phyloP scores from a whole-genome alignment of 2,888 invertebrate species.

The Eudemis profundana region DNA sequence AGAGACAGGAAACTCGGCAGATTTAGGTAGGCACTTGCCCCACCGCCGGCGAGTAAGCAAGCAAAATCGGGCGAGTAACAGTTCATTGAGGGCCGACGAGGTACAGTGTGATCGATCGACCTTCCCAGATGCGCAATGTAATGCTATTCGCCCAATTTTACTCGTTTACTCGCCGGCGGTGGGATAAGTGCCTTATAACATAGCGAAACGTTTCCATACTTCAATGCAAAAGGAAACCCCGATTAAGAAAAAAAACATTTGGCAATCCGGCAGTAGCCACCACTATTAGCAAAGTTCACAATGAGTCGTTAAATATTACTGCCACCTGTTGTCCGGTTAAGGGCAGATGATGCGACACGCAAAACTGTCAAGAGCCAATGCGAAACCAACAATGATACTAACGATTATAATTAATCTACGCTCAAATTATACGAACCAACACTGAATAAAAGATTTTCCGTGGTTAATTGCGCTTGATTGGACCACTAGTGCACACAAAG shows the following conservation, averaged over 20 bases:
- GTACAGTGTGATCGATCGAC: too few relatives aligned
- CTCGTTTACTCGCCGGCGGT: too few relatives aligned
- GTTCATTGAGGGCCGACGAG: too few relatives aligned
- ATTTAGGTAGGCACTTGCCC: too few relatives aligned
- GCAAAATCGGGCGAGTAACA: too few relatives aligned
- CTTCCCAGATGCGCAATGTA: too few relatives aligned
- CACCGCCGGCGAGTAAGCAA: too few relatives aligned
- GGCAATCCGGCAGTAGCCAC: slow-evolving; percentile 61
- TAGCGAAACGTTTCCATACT: background rate
- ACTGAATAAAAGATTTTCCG: background rate
- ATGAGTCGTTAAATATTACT: slow-evolving; percentile 80
- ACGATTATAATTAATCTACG: slow-evolving; percentile 40
- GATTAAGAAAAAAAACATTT: slow-evolving; percentile 56
- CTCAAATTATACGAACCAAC: slow-evolving; percentile 15
- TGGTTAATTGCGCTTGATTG: slow-evolving; percentile 1
- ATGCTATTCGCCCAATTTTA: too few relatives aligned
- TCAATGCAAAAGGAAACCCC: slow-evolving; percentile 49
- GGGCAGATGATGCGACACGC: slow-evolving; percentile 70
- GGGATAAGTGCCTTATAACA: background rate
- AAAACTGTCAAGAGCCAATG: slow-evolving; percentile 60
- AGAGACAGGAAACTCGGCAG: too few relatives aligned
- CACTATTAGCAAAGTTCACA: slow-evolving; percentile 73
- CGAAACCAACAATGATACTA: slow-evolving; percentile 54
- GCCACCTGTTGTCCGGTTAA: slow-evolving; percentile 70
- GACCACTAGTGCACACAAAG: background rate